Evolutionary conservation across 2,797 vertebrate species (phyloP), one percentile per base, ranked within the genome.

Genomic region (Tokudaia muenninki): DNA sequence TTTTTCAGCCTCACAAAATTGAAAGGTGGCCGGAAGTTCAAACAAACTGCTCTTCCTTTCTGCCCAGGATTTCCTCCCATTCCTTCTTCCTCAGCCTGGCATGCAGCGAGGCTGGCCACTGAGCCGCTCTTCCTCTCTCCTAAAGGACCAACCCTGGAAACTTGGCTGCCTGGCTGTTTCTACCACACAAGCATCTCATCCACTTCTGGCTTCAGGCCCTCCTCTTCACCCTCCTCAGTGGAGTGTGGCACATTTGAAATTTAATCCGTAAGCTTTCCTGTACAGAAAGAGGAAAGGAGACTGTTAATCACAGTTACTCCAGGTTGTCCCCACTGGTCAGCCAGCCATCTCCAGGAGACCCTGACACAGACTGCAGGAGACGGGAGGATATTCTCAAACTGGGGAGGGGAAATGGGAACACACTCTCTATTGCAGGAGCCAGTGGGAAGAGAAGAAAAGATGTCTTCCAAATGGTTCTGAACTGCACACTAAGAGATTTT

Each of bases 81-180:
- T 65, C 29, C 55, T 57, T 78, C 65, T 17, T 52, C n/a, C 72
- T 82, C 74, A 0, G 78, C 72, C 72, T 70, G 55, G 52, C 52
- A 52, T 14, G 61, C 61, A 50, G 80, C 9, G 17, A 78, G 65
- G 59, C 61, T 26, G n/a, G 37, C 57, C 13, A 37, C 6, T 1
- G 13, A 70, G 14, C 17, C 61, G 83, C 70, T 93, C 72, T 87
- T 80, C 29, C 44, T 79, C n/a, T 59, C 21, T 83, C 44, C 70
- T 22, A 59, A 90, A 84, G 21, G 57, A 92, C 89, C 37, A 91
- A 63, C 80, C 75, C 74, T 94, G 90, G 91, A 92, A 96, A 87
- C 78, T 14, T 87, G 90, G 47, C 78, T 37, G 6, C 63, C 21
- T 24, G 22, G 52, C 29, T 77, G 70, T 70, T 96, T 96, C 80